Evolutionary conservation across 1,140 invertebrate species (phyloP).

Genomic region (Akabosia matsudoensis): DNA sequence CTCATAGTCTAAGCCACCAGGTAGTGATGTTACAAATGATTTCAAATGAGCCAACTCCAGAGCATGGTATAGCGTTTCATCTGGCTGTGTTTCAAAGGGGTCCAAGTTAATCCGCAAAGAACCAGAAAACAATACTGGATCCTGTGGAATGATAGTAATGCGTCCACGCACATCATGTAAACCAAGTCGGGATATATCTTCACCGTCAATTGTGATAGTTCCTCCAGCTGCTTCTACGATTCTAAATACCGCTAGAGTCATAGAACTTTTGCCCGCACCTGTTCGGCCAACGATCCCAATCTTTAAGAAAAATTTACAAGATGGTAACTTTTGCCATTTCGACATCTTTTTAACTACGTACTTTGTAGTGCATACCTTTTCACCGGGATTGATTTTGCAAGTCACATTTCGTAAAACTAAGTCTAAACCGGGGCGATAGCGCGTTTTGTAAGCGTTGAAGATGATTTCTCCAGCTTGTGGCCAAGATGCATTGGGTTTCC

Average conservation of each 20-base stretch:
- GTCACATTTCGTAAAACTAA: conserved; percentile 72
- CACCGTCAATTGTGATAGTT: conserved; percentile 81
- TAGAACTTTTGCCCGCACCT: conserved; percentile 78
- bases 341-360: no score
- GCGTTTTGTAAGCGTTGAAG: conserved; percentile 72
- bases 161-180: conserved; percentile 80
- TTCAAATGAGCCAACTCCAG: conserved; percentile 75
- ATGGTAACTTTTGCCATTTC: not conserved
- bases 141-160: conserved; percentile 86
- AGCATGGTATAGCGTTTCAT: conserved; percentile 76
- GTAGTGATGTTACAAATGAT: conserved; percentile 66
- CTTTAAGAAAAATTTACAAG: conserved; percentile 45
- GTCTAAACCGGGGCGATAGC: conserved; percentile 77
- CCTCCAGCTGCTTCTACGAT: conserved; percentile 83
- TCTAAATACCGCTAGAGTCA: conserved; percentile 77
- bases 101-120: conserved; percentile 72
- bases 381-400: conserved; percentile 67
- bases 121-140: conserved; percentile 84
- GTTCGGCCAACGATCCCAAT: conserved; percentile 79
- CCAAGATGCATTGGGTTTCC: conserved; percentile 63
- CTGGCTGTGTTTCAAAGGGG: conserved; percentile 72
- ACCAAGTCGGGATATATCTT: conserved; percentile 80
- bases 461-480: conserved; percentile 68
- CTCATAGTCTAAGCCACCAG: conserved; percentile 71
- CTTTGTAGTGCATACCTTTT: conserved; percentile 68